Percentiles rank a stretch among this genome's conserved stretches.
phyloP scores from a whole-genome alignment of 2,113 vertebrate genomes.

The Manacus vitellinus region DNA sequence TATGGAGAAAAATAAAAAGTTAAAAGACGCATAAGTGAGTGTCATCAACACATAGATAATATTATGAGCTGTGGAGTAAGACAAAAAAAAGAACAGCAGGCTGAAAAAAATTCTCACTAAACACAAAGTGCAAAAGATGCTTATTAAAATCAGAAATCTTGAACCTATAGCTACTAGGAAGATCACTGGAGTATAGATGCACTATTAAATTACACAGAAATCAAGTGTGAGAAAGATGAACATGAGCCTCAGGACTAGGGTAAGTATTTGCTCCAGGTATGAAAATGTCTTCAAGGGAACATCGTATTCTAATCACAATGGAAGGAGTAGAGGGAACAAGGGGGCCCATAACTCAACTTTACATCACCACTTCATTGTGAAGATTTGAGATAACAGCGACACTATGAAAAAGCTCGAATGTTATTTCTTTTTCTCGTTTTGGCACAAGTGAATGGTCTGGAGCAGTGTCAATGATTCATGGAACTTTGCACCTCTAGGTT shows the following conservation, averaged over 20 bases:
- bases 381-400: not conserved
- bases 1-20: not conserved
- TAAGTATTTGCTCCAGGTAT: not conserved
- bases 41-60: not conserved
- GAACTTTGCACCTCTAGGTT: not conserved
- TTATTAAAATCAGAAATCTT: constrained; percentile 3
- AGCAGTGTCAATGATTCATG: not conserved
- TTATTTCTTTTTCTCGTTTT: not conserved
- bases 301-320: not conserved
- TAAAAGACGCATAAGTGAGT: not conserved
- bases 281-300: not conserved
- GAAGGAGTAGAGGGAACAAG: not conserved
- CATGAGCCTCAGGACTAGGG: not conserved
- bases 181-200: not conserved
- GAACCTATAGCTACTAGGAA: not conserved
- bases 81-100: not conserved
- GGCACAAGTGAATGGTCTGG: not conserved
- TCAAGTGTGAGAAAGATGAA: not conserved
- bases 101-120: not conserved
- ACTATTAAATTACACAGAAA: not conserved
- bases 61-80: not conserved
- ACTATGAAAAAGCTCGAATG: not conserved
- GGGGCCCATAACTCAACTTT: not conserved
- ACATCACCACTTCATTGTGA: not conserved
- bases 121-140: not conserved